Percentiles rank a stretch among this genome's conserved stretches.
phyloP scores from a whole-genome alignment of 2,888 invertebrate genomes.

The Drosophila stalkeri region DNA sequence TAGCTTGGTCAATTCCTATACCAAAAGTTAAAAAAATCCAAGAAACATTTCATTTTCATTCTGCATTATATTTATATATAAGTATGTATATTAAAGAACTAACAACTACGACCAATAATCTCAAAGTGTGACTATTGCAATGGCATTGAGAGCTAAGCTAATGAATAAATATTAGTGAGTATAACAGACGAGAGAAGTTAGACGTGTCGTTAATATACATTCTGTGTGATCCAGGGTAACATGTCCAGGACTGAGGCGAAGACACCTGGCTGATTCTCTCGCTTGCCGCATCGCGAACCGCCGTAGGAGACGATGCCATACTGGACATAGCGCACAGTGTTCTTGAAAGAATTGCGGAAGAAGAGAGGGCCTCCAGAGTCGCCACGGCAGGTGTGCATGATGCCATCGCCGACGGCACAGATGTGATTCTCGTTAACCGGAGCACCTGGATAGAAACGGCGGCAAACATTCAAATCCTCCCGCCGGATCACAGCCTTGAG shows the following conservation, averaged over 20 bases:
- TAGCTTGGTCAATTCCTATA: no score
- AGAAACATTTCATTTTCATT: slow-evolving; percentile 14
- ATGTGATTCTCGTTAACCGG: slow-evolving; percentile 69
- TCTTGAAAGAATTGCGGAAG: slow-evolving; percentile 56
- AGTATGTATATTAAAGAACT: slow-evolving; percentile 19
- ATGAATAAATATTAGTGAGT: slow-evolving; percentile 47
- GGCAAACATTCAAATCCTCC: slow-evolving; percentile 57
- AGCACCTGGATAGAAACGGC: slow-evolving; percentile 56
- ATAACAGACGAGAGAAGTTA: not conserved
- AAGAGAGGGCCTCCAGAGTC: slow-evolving; percentile 82
- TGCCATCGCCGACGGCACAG: slow-evolving; percentile 77
- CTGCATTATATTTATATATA: slow-evolving; percentile 27
- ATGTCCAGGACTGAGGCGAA: slow-evolving; percentile 86
- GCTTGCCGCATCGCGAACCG: slow-evolving; percentile 86
- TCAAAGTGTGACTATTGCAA: slow-evolving; percentile 49
- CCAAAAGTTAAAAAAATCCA: not conserved
- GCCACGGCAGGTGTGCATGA: slow-evolving; percentile 71
- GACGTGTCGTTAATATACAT: slow-evolving; percentile 59
- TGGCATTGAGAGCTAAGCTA: slow-evolving; percentile 48
- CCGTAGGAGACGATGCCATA: slow-evolving; percentile 89
- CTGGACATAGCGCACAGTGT: slow-evolving; percentile 70
- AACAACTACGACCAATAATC: slow-evolving; percentile 31
- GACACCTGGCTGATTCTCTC: slow-evolving; percentile 86
- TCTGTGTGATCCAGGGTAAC: slow-evolving; percentile 86
- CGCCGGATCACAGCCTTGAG: slow-evolving; percentile 69